Conservation (phyloP, 2,113 vertebrate species). For the Nematolebias whitei region DNA sequence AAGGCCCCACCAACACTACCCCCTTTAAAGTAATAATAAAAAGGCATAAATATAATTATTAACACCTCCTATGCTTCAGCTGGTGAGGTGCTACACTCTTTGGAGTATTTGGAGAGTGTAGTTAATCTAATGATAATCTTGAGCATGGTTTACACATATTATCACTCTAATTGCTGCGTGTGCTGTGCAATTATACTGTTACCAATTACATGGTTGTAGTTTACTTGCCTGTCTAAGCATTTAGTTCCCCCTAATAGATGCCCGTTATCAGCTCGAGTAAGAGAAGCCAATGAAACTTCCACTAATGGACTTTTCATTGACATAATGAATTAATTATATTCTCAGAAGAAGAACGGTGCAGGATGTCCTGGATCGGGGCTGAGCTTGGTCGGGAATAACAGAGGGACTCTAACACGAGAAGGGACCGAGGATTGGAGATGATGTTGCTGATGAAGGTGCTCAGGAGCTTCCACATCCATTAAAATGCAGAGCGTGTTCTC, state of each 20-base stretch:
- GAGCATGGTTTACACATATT: slow-evolving; percentile 70
- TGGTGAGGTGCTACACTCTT: slow-evolving; percentile 63
- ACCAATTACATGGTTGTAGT: slow-evolving; percentile 69
- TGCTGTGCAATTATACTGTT: slow-evolving; percentile 65
- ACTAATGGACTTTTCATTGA: slow-evolving; percentile 48
- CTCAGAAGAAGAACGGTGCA: slow-evolving; percentile 12
- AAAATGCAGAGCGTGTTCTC: slow-evolving; percentile 72
- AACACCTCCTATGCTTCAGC: slow-evolving; percentile 64
- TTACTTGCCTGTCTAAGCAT: slow-evolving; percentile 57
- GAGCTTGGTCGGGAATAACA: background rate
- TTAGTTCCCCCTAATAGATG: slow-evolving; percentile 60
- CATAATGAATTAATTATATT: slow-evolving; percentile 67
- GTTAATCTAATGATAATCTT: slow-evolving; percentile 77
- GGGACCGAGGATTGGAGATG: slow-evolving; percentile 1
- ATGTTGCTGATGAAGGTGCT: slow-evolving; percentile 21
- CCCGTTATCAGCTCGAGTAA: slow-evolving; percentile 38
- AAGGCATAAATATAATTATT: slow-evolving; percentile 61
- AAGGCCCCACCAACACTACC: background rate
- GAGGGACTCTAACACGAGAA: slow-evolving; percentile 1
- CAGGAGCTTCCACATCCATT: slow-evolving; percentile 57
- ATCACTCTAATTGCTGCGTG: slow-evolving; percentile 69
- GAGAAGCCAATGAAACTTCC: slow-evolving; percentile 39
- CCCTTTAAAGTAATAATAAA: slow-evolving; percentile 51
- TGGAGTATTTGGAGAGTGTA: slow-evolving; percentile 70
- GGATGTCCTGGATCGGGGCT: slow-evolving; percentile 26